Evolutionary conservation across 2,797 vertebrate genomes (phyloP), one percentile per base, ranked within the genome.

Genomic region (Pangasius larnaudii): DNA sequence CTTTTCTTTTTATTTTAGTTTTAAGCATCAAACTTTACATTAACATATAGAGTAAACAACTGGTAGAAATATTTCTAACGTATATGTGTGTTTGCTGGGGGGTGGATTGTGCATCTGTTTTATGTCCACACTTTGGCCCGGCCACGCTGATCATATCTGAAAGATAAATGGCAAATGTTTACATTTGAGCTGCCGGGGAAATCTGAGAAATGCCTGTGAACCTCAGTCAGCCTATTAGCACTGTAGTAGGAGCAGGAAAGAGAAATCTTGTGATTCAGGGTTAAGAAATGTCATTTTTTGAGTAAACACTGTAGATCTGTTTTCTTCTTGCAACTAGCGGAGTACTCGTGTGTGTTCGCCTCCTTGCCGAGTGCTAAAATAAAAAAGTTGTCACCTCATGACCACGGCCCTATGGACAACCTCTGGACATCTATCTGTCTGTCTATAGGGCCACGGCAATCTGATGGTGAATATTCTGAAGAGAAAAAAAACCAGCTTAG

Each of bases 121-220:
- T 84, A 82, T 89, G 56, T 92, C 90, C 65, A 86, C 51, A 65
- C 69, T 88, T 80, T 88, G 84, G 84, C 84, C 87, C 82, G 56
- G 65, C 56, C 65, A 72, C 39, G 42, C 86, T 89, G 87, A 92
- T 88, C 84, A 81, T 71, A 86, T 85, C 89, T 63, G 67, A 89
- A 85, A 82, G 85, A 74, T 69, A 56, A 71, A 53, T 39, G 79
- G 79, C 86, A 90, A 92, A 91, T 93, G 89, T 93, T 93, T 92
- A 90, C 86, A 90, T 90, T 91, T 75, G 83, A 83, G 77, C 84
- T 51, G 88, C 87, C 88, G 69, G 84, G 61, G 78, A 90, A 67
- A 89, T 89, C 83, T 87, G 81, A 69, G 86, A 88, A 88, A 88
- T 89, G 90, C 86, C 79, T 82, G 84, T 85, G 89, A 89, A 89